Evolutionary conservation across 1,140 invertebrate species (phyloP).

Genomic region (Drosophila cardini): DNA sequence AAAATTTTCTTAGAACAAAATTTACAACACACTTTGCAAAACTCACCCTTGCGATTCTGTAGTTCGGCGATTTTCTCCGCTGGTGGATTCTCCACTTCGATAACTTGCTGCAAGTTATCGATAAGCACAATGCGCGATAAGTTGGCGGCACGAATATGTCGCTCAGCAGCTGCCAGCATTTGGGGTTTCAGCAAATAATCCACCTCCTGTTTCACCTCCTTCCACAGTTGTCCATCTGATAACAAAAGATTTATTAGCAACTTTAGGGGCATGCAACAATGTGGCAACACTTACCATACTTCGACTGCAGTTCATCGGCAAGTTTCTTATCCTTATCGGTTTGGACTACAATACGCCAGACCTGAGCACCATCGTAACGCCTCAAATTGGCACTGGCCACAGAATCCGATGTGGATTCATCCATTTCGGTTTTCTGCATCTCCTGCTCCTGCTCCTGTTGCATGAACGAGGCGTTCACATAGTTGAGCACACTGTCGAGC

Average conservation of each 20-base stretch:
- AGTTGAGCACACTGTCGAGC: conserved; percentile 77
- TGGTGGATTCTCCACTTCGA: conserved; percentile 91
- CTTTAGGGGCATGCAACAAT: background rate
- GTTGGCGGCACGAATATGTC: conserved; percentile 85
- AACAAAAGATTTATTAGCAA: background rate
- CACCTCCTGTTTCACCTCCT: conserved; percentile 87
- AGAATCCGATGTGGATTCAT: conserved; percentile 43
- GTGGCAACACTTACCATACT: conserved; percentile 69
- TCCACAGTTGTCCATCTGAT: conserved; percentile 89
- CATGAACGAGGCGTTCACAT: conserved; percentile 80
- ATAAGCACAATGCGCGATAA: conserved; percentile 89
- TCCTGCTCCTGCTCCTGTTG: conserved; percentile 47
- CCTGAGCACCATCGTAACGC: conserved; percentile 86
- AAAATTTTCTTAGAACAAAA: too few relatives aligned
- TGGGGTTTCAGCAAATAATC: conserved; percentile 88
- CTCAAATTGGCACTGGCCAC: conserved; percentile 64
- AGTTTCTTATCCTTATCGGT: conserved; percentile 77
- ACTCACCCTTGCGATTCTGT: conserved; percentile 90
- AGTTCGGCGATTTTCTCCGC: conserved; percentile 88
- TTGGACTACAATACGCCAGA: conserved; percentile 86
- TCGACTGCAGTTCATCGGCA: conserved; percentile 79
- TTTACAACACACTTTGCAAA: background rate
- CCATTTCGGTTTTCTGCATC: conserved; percentile 26
- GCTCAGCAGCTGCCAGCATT: conserved; percentile 86
- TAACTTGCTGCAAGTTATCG: conserved; percentile 90